Evolutionary conservation across 2,888 invertebrate genomes (phyloP).

Genomic region (Zele albiditarsus): DNA sequence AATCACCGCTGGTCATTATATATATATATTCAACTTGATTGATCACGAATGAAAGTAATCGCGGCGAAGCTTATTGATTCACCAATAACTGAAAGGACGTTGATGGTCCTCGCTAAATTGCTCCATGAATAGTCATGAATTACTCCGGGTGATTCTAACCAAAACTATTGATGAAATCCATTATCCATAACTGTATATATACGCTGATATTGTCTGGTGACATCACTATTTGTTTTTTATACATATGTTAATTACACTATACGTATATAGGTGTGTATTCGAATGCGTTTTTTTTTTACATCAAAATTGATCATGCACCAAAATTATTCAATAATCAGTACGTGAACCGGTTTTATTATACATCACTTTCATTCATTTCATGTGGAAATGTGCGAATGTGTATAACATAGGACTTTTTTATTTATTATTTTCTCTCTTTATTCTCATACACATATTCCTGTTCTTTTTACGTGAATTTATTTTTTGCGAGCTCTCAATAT

Average conservation of each 20-base stretch:
- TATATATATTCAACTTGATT: conserved; percentile 22
- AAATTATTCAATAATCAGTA: not conserved
- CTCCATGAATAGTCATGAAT: conserved; percentile 45
- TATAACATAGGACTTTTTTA: no score
- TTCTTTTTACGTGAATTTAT: no score
- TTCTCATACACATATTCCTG: no score
- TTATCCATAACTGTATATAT: conserved; percentile 29
- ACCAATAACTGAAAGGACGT: conserved; percentile 41
- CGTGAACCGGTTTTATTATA: not conserved
- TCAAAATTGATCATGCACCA: not conserved
- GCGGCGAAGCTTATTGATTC: conserved; percentile 42
- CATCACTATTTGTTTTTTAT: not conserved
- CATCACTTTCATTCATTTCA: not conserved
- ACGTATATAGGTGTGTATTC: not conserved
- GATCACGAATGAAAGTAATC: conserved; percentile 39
- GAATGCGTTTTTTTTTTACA: not conserved
- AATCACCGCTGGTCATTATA: conserved; percentile 24
- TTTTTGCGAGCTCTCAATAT: no score
- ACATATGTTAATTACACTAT: not conserved
- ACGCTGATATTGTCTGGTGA: conserved; percentile 30
- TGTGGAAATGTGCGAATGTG: not conserved
- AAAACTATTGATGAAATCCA: conserved; percentile 33
- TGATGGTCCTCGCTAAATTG: conserved; percentile 43
- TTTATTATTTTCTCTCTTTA: no score
- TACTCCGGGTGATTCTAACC: conserved; percentile 32